These are phyloP conservation scores for Hypothenemus hampei DNA, from an alignment of 1,140 invertebrate species.

Conservation along the genomic window DNA sequence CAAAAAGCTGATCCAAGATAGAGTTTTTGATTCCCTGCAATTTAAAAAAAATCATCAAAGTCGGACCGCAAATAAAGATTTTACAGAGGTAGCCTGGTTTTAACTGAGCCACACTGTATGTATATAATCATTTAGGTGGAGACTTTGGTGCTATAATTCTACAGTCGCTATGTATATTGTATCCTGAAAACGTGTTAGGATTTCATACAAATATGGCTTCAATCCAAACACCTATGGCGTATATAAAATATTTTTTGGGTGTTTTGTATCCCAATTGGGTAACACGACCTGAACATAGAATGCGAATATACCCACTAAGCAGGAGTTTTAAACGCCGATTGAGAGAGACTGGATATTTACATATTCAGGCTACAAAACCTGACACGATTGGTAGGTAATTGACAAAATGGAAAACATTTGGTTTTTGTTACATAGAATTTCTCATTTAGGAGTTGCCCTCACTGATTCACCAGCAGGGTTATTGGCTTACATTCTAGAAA, in stretches of 20 bases:
- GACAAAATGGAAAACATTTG: no score
- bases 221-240: conserved; percentile 40
- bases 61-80: no score
- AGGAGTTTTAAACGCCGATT: conserved; percentile 50
- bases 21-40: no score
- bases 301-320: conserved; percentile 51
- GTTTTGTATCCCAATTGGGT: conserved; percentile 52
- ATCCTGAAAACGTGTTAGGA: conserved; percentile 63
- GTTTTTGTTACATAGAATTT: no score
- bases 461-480: conserved; percentile 67
- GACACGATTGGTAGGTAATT: conserved; percentile 79
- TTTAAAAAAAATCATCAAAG: no score
- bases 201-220: conserved; percentile 64
- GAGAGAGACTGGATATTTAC: conserved; percentile 72
- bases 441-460: conserved; percentile 56
- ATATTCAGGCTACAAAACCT: conserved; percentile 84
- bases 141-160: conserved; percentile 72
- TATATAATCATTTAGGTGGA: conserved; percentile 69
- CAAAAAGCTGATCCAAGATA: no score
- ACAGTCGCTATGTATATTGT: conserved; percentile 57
- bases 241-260: conserved; percentile 52
- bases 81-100: no score
- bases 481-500: conserved; percentile 81
- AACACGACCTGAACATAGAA: conserved; percentile 44
- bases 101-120: no score